Percentiles rank a stretch among this genome's conserved stretches.
phyloP scores from a whole-genome alignment of 2,797 vertebrate genomes.

The Pagetopsis macropterus region DNA sequence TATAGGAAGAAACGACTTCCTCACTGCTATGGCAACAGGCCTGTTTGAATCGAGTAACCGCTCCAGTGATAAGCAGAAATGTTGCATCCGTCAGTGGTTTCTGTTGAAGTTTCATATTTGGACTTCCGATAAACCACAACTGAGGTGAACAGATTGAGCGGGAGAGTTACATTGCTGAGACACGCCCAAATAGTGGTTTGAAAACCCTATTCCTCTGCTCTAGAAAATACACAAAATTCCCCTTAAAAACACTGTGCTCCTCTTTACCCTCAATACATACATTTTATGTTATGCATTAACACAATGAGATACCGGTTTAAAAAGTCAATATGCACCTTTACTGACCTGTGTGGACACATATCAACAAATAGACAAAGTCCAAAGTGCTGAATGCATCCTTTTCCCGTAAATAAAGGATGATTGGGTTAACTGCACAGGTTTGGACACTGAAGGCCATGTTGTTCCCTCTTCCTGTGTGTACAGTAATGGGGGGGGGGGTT shows the following conservation, averaged over 20 bases:
- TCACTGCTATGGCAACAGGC: slow-evolving; percentile 18
- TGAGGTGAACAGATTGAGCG: neutral
- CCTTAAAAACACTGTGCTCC: neutral
- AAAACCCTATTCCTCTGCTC: neutral
- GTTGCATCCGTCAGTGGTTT: slow-evolving; percentile 46
- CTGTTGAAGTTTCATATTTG: slow-evolving; percentile 28
- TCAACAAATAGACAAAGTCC: neutral
- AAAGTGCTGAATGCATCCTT: neutral
- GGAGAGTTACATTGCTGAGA: neutral
- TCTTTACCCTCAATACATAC: neutral
- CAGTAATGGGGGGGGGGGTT: slow-evolving; percentile 14
- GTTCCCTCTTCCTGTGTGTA: slow-evolving; percentile 42
- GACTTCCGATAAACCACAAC: slow-evolving; percentile 29
- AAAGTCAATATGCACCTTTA: neutral
- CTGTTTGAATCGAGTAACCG: slow-evolving; percentile 5
- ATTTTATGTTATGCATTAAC: neutral
- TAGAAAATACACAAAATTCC: slow-evolving; percentile 4
- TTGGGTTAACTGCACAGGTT: neutral
- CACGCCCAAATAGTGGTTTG: slow-evolving; percentile 5
- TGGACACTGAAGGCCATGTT: slow-evolving; percentile 22
- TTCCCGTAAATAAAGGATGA: slow-evolving; percentile 21
- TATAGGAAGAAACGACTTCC: slow-evolving; percentile 33
- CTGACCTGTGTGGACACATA: slow-evolving; percentile 10
- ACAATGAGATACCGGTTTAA: neutral
- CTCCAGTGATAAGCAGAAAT: neutral